These are phyloP conservation scores for Anaspis maculata DNA, from an alignment of 2,888 invertebrate genomes.

Conservation along the genomic window DNA sequence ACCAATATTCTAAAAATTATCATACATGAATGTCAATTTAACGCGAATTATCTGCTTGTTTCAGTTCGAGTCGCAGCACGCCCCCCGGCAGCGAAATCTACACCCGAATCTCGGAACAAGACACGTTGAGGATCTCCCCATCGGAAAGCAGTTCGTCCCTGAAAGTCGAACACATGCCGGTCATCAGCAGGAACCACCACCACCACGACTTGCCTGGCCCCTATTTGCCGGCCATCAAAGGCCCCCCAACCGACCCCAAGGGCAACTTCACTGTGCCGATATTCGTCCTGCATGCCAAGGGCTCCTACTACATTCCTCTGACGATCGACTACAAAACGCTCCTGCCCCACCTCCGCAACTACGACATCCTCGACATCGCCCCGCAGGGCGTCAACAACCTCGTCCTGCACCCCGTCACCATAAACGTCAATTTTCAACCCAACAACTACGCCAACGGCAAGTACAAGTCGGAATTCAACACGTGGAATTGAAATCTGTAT, in stretches of 20 bases:
- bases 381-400: slow-evolving; percentile 47
- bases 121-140: slow-evolving; percentile 27
- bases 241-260: slow-evolving; percentile 19
- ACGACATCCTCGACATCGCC: slow-evolving; percentile 51
- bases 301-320: slow-evolving; percentile 81
- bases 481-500: no score
- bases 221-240: slow-evolving; percentile 11
- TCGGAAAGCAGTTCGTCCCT: slow-evolving; percentile 30
- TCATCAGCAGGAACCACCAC: slow-evolving; percentile 17
- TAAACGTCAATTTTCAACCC: slow-evolving; percentile 70
- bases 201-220: slow-evolving; percentile 20
- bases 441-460: slow-evolving; percentile 18
- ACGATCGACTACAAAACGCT: slow-evolving; percentile 68
- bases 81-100: slow-evolving; percentile 36
- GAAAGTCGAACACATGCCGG: slow-evolving; percentile 20
- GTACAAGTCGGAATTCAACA: slow-evolving; percentile 21
- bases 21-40: background rate
- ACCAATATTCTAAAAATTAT: no score
- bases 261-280: slow-evolving; percentile 63
- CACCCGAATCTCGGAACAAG: slow-evolving; percentile 35
- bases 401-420: slow-evolving; percentile 78
- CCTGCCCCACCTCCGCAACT: slow-evolving; percentile 58
- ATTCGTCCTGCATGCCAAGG: slow-evolving; percentile 83
- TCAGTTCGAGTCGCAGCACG: slow-evolving; percentile 36
- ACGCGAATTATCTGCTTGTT: no score